Conservation (phyloP, 2,888 invertebrate species). For the Dicranocentrus wangi region DNA sequence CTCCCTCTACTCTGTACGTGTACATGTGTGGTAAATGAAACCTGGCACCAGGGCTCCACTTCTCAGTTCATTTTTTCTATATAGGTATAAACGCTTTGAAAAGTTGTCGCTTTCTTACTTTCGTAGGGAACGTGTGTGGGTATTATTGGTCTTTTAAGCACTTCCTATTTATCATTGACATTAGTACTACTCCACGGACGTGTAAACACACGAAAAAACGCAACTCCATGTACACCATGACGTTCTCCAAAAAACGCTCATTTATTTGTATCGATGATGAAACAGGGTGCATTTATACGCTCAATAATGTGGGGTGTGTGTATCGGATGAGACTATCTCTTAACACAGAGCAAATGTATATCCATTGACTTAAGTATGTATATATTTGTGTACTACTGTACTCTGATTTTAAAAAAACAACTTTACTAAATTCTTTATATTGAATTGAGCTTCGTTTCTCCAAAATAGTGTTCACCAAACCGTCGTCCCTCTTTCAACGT, state of each 20-base stretch:
- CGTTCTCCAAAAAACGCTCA: too few species aligned
- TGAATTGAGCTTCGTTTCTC: too few species aligned
- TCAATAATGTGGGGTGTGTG: neutral
- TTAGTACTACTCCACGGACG: neutral
- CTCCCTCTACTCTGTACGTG: too few species aligned
- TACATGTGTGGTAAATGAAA: constrained; percentile 11
- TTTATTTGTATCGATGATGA: constrained; percentile 58
- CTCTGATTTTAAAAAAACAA: too few species aligned
- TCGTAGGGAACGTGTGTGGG: constrained; percentile 1
- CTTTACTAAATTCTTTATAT: too few species aligned
- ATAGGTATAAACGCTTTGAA: too few species aligned
- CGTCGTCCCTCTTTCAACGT: neutral
- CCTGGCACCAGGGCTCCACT: neutral
- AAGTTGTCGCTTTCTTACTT: neutral
- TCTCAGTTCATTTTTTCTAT: neutral
- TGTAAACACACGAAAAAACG: neutral
- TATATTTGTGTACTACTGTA: too few species aligned
- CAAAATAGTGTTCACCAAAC: too few species aligned
- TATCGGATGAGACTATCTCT: neutral
- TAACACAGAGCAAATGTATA: too few species aligned
- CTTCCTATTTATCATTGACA: constrained; percentile 21
- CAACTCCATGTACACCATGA: too few species aligned
- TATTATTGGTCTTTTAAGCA: constrained; percentile 14
- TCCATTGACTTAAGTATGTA: too few species aligned
- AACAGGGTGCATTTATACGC: neutral